Evolutionary conservation across 2,888 invertebrate species (phyloP), one percentile per base, ranked within the genome.

Genomic region (Lochmaea crataegi): DNA sequence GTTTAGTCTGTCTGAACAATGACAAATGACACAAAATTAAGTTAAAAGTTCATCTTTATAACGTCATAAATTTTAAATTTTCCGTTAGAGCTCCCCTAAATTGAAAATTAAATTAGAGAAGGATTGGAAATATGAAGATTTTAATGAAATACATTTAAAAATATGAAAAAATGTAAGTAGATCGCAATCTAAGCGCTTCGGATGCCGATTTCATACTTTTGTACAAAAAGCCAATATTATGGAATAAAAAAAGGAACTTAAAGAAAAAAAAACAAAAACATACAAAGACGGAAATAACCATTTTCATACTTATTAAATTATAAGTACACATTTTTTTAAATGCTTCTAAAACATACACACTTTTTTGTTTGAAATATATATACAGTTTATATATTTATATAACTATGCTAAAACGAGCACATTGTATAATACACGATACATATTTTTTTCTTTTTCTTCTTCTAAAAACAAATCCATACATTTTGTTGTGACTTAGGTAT

Each of bases 381-480:
- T 77, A 76, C 69, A 77, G 45, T 60, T 69, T 75, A 75, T 42
- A 73, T 67, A 74, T 75, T 76, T 51, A 51, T 65, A 51, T 63
- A 42, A 22, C 61, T 69, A 73, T 61, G 53, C 74, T 74, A 81
- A 76, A 77, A 79, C 80, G 80, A 78, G 78, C 79, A 79, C 79
- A 78, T 74, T 77, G 60, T 79, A 78, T 77, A 74, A 73, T 78
- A 79, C 76, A 79, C 72, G 69, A 71, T 68, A 74, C 72, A 48
- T 71, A 75, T 75, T 72, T 72, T 72, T 53, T 18, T 11, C 3
- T 18, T 53, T 53, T 18, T 11, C 10, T 14, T 16, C 7, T 4
- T 51, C 51, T 51, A 51, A 72, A 75, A 75, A 74, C 72, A 75
- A 76, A 75, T 77, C 72, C 64, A 48, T 68, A 69, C 60, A 72